These are phyloP conservation scores for Ophion ventricosus DNA, from an alignment of 2,888 invertebrate genomes.

Conservation along the genomic window DNA sequence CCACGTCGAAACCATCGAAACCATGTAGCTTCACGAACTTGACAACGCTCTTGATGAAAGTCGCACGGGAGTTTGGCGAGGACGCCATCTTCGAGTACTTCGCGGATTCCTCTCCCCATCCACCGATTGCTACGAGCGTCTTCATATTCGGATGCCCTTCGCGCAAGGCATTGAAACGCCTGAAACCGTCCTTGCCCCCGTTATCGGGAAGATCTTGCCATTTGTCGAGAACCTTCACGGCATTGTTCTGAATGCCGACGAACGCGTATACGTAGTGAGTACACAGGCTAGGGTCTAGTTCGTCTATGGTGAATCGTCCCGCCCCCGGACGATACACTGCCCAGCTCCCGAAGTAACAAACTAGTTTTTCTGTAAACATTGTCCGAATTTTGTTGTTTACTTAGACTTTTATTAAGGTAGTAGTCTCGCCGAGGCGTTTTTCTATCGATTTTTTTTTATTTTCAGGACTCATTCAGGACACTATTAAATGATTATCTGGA, in stretches of 20 bases:
- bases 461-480: no score
- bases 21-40: slow-evolving; percentile 84
- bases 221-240: slow-evolving; percentile 85
- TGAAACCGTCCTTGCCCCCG: slow-evolving; percentile 84
- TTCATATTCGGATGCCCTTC: slow-evolving; percentile 84
- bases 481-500: no score
- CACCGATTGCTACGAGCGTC: slow-evolving; percentile 87
- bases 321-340: slow-evolving; percentile 87
- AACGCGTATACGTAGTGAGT: slow-evolving; percentile 92
- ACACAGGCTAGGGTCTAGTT: slow-evolving; percentile 88
- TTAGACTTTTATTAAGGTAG: not conserved
- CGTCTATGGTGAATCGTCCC: slow-evolving; percentile 88
- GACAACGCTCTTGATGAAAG: slow-evolving; percentile 85
- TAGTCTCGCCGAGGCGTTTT: no score
- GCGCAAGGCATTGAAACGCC: slow-evolving; percentile 85
- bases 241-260: slow-evolving; percentile 86
- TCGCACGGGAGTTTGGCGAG: slow-evolving; percentile 80
- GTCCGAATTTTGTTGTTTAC: not conserved
- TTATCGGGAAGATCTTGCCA: slow-evolving; percentile 87
- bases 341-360: slow-evolving; percentile 92
- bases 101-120: slow-evolving; percentile 88
- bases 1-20: slow-evolving; percentile 89
- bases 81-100: slow-evolving; percentile 87
- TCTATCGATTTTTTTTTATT: no score
- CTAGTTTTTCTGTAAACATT: slow-evolving; percentile 85